Base-by-base conservation (phyloP, 1,140 invertebrate species). In the Ruditapes philippinarum region DNA sequence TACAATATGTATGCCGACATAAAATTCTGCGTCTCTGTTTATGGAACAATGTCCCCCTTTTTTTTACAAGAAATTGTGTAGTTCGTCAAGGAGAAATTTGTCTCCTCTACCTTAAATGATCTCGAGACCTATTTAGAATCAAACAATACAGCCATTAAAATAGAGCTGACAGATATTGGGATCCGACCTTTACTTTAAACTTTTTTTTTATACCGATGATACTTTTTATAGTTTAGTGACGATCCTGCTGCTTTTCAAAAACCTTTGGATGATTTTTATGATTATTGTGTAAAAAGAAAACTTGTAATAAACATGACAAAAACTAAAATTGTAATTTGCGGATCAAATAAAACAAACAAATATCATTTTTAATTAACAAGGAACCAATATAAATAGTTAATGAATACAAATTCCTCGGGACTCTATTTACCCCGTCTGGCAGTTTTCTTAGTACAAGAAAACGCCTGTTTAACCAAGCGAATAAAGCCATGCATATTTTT, bases 371-470 rank as follows among this genome's bases (percentile, higher is more conserved):
- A 65, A 65, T 33, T 65, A n/a, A n/a, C 9, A 65, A 11, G 9
- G 11, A 9, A 65, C 22, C 22, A 65, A 12, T 65, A 25, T 9
- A 65, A 33, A 65, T 65, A 12, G 22, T n/a, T 25, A 65, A 33
- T 11, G n/a, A n/a, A 12, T 65, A 25, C n/a, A 65, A 65, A 65
- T 65, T 7, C n/a, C n/a, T n/a, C 7, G 60, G 60, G 7, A 65
- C 60, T 65, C n/a, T 25, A 12, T 65, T 65, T n/a, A 11, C 60
- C 9, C 9, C 9, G 9, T 25, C 22, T 11, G n/a, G n/a, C 9
- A 65, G 60, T n/a, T 65, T 65, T n/a, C 60, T n/a, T 33, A 65
- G 7, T n/a, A 65, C 22, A 65, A 65, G 60, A 65, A 65, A 65
- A 65, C n/a, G n/a, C n/a, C n/a, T n/a, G n/a, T n/a, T n/a, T n/a